Evolutionary conservation across 2,888 invertebrate genomes (phyloP), one percentile per base, ranked within the genome.

Genomic region (Drosophila acutilabella): DNA sequence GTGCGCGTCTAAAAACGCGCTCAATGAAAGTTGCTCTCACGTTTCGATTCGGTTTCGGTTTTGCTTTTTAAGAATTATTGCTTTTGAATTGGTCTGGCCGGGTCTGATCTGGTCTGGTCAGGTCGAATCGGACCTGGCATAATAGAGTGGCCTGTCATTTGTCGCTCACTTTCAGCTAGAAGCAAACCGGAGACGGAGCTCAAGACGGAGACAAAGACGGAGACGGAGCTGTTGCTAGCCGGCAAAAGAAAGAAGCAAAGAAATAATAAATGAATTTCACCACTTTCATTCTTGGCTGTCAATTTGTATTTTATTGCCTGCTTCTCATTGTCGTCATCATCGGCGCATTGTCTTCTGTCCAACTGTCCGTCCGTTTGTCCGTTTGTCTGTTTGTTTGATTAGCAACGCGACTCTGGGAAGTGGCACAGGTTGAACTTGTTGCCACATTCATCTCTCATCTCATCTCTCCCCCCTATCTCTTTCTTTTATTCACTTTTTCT

Each of bases 281-380:
- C 83, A 81, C 81, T 81, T 81, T 81, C 83, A 81, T 81, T 81
- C 81, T 81, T 80, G 79, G 70, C 79, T 80, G 80, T 81, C 82
- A 76, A 79, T 82, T 80, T 82, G 74, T 82, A 66, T 78, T 79
- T 80, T 80, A 79, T 79, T 77, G 80, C 77, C 69, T 36, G 64
- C 71, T 75, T 75, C 73, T 65, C 73, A 65, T 77, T 74, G 79
- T 67, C 75, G 66, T 70, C 77, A 74, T 77, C 77, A 61, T 78
- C 60, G 60, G 51, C 47, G 36, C 68, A 68, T 74, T 66, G 71
- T 65, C 65, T 65, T 70, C 56, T 53, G 53, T 47, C 59, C 54
- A 33, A 48, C 48, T 3, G 18, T 18, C 57, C 13, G 56, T 30
- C 53, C 16, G 54, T 41, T 40, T 2, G 56, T 30, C 53, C 16